Percentiles rank a stretch among this genome's conserved stretches.
Evolutionary conservation across 2,888 invertebrate species (phyloP).

Genomic region (Archips crataeganus): DNA sequence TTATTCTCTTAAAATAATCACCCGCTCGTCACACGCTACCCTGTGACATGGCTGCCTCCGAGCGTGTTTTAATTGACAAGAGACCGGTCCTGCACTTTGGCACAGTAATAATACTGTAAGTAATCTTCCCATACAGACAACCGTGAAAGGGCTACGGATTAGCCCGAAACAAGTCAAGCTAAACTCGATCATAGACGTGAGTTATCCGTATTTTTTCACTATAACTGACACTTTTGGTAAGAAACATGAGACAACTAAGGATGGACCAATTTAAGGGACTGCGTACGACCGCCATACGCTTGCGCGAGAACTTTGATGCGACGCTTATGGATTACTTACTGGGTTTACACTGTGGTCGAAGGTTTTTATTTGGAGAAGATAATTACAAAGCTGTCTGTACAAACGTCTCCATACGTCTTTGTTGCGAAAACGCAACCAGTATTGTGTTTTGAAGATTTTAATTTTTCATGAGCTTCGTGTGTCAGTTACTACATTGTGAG

Average conservation of each 20-base stretch:
- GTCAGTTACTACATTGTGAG: background rate
- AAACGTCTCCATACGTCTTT: constrained; percentile 22
- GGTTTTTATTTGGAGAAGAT: constrained; percentile 4
- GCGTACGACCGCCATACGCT: too few species aligned
- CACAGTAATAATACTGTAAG: background rate
- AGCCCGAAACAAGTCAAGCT: too few species aligned
- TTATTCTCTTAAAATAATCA: constrained; percentile 16
- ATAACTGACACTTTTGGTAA: too few species aligned
- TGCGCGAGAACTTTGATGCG: background rate
- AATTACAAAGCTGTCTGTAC: constrained; percentile 18
- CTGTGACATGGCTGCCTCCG: constrained; percentile 18
- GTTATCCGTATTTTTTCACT: too few species aligned
- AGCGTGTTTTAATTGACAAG: constrained; percentile 54
- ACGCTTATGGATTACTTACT: background rate
- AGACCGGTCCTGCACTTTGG: constrained; percentile 43
- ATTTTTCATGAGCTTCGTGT: background rate
- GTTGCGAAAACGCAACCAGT: constrained; percentile 8
- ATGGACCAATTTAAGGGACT: too few species aligned
- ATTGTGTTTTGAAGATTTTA: background rate
- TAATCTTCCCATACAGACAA: background rate
- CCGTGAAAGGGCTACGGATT: too few species aligned
- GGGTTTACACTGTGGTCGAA: background rate
- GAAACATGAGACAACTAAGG: too few species aligned
- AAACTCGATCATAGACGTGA: too few species aligned
- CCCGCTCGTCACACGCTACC: background rate